phyloP scores from a whole-genome alignment of 2,113 vertebrate species.

The Gymnobelideus leadbeateri region DNA sequence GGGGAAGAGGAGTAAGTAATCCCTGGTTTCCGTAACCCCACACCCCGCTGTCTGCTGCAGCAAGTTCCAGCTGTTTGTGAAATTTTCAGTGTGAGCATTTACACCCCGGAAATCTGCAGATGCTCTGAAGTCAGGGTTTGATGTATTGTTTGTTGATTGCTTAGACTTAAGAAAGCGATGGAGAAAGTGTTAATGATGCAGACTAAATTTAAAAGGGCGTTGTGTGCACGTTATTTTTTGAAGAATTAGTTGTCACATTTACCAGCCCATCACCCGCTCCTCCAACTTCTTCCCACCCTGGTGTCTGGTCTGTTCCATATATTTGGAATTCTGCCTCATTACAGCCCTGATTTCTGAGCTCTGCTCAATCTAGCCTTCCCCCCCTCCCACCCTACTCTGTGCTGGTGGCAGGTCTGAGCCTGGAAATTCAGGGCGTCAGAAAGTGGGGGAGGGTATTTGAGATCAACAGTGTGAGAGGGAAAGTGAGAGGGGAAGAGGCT shows the following conservation, averaged over 20 bases:
- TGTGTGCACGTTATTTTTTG: not conserved
- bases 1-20: not conserved
- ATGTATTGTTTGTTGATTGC: not conserved
- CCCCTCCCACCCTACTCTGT: not conserved
- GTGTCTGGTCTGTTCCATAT: not conserved
- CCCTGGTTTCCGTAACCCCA: not conserved
- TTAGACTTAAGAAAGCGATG: not conserved
- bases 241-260: not conserved
- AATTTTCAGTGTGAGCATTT: not conserved
- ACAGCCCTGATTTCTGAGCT: not conserved
- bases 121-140: not conserved
- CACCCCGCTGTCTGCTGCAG: not conserved
- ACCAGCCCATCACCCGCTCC: accelerated
- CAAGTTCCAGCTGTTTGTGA: not conserved
- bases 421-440: not conserved
- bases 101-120: not conserved
- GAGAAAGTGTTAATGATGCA: not conserved
- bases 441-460: not conserved
- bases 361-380: not conserved
- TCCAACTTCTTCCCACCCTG: not conserved
- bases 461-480: not conserved
- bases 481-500: not conserved
- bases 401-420: not conserved
- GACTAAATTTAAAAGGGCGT: not conserved
- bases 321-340: not conserved